Conservation (phyloP, 1,140 invertebrate genomes). For the Physella acuta region DNA sequence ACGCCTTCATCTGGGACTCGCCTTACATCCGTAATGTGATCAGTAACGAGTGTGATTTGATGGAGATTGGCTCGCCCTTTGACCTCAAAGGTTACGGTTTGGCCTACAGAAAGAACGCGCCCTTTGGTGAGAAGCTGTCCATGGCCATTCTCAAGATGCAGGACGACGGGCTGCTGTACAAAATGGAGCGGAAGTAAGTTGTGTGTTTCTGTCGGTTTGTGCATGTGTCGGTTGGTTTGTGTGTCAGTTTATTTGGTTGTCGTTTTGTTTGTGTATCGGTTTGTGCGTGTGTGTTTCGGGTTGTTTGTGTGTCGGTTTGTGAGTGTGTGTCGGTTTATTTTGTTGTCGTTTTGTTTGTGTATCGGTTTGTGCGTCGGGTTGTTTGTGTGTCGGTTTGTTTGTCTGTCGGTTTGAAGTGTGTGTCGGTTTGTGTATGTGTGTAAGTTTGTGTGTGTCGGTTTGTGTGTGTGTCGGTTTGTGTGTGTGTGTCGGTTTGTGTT, state of each 20-base stretch:
- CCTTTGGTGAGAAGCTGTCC: slow-evolving; percentile 91
- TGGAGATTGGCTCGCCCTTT: slow-evolving; percentile 52
- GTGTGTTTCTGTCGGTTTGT: too few species aligned
- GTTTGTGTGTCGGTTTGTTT: too few species aligned
- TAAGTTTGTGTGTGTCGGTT: not conserved
- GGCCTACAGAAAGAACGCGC: slow-evolving; percentile 67
- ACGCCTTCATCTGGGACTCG: slow-evolving; percentile 57
- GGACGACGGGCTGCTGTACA: slow-evolving; percentile 87
- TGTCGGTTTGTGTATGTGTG: not conserved
- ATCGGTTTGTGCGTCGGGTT: too few species aligned
- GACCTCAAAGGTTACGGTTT: slow-evolving; percentile 55
- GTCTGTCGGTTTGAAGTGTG: too few species aligned
- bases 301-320: slow-evolving; percentile 4
- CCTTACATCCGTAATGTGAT: slow-evolving; percentile 49
- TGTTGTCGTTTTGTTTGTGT: slow-evolving; percentile 16
- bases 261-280: too few species aligned
- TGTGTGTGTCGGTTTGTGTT: slow-evolving; percentile 13
- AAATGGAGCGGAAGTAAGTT: slow-evolving; percentile 65
- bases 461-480: not conserved
- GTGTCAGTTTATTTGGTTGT: not conserved
- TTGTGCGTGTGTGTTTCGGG: not conserved
- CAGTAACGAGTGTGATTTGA: slow-evolving; percentile 49
- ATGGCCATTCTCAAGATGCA: slow-evolving; percentile 89
- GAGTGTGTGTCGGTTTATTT: slow-evolving; percentile 2
- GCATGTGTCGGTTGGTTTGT: too few species aligned